Evolutionary conservation across 2,113 vertebrate species (phyloP).

Genomic region (Callipepla squamata): DNA sequence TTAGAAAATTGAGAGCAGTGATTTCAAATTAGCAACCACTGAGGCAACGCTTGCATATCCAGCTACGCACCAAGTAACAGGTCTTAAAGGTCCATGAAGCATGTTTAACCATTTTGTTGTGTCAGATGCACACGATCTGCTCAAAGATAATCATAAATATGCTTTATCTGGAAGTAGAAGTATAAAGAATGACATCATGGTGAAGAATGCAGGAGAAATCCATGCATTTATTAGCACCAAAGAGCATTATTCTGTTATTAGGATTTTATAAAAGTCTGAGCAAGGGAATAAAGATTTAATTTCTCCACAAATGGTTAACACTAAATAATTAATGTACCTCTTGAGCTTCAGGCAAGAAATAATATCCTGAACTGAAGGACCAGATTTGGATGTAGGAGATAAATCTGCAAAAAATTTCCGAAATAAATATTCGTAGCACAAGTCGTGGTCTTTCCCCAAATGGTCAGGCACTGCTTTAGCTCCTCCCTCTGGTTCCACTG

Average conservation of each 20-base stretch:
- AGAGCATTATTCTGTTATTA: neutral
- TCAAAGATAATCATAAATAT: neutral
- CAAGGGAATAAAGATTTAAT: neutral
- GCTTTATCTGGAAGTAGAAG: neutral
- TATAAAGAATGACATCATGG: too few relatives aligned
- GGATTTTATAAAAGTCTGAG: neutral
- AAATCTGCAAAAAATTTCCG: neutral
- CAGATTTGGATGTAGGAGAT: neutral
- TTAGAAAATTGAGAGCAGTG: neutral
- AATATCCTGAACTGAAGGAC: neutral
- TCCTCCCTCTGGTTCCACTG: neutral
- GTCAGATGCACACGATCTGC: neutral
- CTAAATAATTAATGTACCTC: neutral
- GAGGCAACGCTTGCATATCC: neutral
- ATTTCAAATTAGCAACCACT: neutral
- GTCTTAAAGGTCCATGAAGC: neutral
- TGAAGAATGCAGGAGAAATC: neutral
- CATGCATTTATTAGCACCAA: neutral
- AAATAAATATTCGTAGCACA: neutral
- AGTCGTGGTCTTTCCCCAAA: neutral
- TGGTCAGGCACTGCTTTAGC: accelerated
- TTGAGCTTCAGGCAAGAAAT: neutral
- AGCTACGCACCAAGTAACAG: neutral
- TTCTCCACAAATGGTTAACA: neutral
- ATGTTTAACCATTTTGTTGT: neutral